Evolutionary conservation across 2,113 vertebrate genomes (phyloP).

Genomic region (Lichenostomus cassidix): DNA sequence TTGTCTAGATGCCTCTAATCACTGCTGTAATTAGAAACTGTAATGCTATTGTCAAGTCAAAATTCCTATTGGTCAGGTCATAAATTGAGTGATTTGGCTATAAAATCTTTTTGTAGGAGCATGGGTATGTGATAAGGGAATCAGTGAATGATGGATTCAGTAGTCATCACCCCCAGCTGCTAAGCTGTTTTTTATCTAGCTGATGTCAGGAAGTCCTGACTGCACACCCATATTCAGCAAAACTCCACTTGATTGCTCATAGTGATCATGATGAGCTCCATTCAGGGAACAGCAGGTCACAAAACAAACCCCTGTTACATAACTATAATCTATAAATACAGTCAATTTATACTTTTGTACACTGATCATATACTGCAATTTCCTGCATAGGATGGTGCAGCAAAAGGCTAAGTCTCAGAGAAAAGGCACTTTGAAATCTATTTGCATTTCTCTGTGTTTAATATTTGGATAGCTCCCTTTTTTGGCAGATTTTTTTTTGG

Average conservation of each 20-base stretch:
- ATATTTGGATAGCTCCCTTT: background rate
- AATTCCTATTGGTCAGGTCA: background rate
- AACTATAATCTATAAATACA: constrained; percentile 26
- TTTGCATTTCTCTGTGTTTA: background rate
- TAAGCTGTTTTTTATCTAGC: background rate
- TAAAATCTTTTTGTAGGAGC: background rate
- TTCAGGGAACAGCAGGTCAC: constrained; percentile 7
- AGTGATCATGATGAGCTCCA: constrained; percentile 28
- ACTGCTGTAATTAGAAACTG: background rate
- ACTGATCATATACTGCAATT: background rate
- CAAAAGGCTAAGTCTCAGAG: background rate
- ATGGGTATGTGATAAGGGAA: background rate
- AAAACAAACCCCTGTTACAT: background rate
- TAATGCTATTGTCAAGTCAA: background rate
- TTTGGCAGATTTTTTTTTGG: background rate
- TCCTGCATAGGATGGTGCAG: background rate
- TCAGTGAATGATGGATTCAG: background rate
- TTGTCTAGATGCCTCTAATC: background rate
- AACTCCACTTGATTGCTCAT: constrained; percentile 3
- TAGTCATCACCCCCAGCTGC: background rate
- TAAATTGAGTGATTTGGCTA: background rate
- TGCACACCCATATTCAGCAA: background rate
- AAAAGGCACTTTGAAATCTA: background rate
- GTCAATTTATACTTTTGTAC: constrained; percentile 5
- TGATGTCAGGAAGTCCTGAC: constrained; percentile 14